Evolutionary conservation across 2,113 vertebrate genomes (phyloP), one percentile per base, ranked within the genome.

Genomic region (Perccottus glenii): DNA sequence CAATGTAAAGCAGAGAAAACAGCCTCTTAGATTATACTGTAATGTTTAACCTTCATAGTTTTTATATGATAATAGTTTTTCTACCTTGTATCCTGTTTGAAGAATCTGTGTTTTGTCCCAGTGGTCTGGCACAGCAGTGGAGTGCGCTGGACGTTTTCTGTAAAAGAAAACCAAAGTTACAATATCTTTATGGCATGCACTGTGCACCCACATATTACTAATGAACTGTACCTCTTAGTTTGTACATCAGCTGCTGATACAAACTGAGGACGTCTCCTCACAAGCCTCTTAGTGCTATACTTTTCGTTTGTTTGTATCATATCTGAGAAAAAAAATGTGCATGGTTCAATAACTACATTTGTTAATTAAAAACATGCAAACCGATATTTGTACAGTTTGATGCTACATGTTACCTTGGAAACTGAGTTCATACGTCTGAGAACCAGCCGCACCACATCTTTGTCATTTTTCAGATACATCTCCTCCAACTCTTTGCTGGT

Each of bases 41-140:
- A n/a, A n/a, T n/a, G n/a, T n/a, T n/a, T n/a, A n/a, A n/a, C n/a
- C n/a, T n/a, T n/a, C n/a, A n/a, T n/a, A n/a, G n/a, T n/a, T n/a
- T n/a, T n/a, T n/a, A n/a, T n/a, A n/a, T n/a, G n/a, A n/a, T n/a
- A n/a, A n/a, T n/a, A n/a, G n/a, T n/a, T n/a, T n/a, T n/a, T n/a
- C n/a, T 55, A 55, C 52, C 52, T 55, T 55, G 52, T 38, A 88
- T 81, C 91, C 92, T 0, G 60, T 90, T 12, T 73, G 70, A 11
- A 86, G 80, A 27, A 85, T 70, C 65, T 75, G 72, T 1, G 64
- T 68, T 69, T 89, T 88, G 76, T 93, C 89, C 92, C 92, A 93
- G 80, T 84, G 61, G 19, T 60, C 51, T 1, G 92, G 92, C 11
- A 90, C 3, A 10, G 67, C 4, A 11, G 65, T 52, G 11, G 51